Base-by-base conservation (phyloP, 1,140 invertebrate species). In the Pristionchus pacificus region DNA sequence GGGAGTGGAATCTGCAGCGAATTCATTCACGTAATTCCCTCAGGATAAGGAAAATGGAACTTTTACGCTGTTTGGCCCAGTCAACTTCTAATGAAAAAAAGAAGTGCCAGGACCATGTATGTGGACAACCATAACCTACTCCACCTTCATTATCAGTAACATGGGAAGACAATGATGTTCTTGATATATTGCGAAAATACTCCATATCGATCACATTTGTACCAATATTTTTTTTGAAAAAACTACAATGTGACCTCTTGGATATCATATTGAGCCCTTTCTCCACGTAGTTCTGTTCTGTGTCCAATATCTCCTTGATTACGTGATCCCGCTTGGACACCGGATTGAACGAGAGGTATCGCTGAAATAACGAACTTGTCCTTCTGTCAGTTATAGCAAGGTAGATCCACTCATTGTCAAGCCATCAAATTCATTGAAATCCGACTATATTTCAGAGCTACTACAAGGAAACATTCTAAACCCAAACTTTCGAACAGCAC, bases 241-340 rank as follows among this genome's bases (percentile, higher is more conserved):
- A n/a, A n/a, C n/a, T n/a, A n/a, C n/a, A n/a, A n/a, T n/a, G n/a
- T 49, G 6, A 49, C 38, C 19, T 89, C 70, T 88, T 88, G 66
- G 91, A 89, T 57, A 98, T 88, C 86, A 93, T 95, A 78, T 89
- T 89, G 24, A 98, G 87, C 49, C 95, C 95, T 32, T 74, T 63
- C 77, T 95, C 92, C 25, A 96, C 90, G 84, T 97, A 98, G 86
- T 97, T 97, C 73, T 90, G 91, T 85, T 98, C 95, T 0, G 95
- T 98, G 85, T 97, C 93, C 15, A 97, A 88, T 2, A 98, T 86
- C 85, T 98, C 95, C 79, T 93, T 90, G 73, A 98, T 91, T 63
- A 95, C 94, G 84, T 94, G 94, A 85, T 97, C 94, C 70, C 93
- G 87, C 85, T 96, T 96, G 83, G 93, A 92, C 32, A 81, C 68